Conservation (phyloP, 2,797 vertebrate genomes). For the Gila robusta region DNA sequence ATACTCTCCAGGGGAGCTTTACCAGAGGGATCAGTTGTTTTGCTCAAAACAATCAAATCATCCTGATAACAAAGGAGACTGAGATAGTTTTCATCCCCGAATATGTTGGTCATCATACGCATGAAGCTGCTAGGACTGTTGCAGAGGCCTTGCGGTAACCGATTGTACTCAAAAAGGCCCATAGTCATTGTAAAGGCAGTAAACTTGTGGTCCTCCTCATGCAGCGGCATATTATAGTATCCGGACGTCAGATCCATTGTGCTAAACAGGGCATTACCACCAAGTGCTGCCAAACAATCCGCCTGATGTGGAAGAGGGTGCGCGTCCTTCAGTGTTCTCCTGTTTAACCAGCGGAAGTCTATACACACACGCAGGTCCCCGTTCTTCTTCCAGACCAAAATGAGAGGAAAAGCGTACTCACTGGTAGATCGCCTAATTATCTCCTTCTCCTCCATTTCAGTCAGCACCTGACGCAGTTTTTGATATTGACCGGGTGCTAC, state of each 20-base stretch:
- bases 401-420: not conserved
- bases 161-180: not conserved
- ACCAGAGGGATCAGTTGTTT: not conserved
- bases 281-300: slow-evolving; percentile 6
- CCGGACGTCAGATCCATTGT: not conserved
- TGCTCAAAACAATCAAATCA: not conserved
- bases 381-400: not conserved
- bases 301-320: not conserved
- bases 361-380: not conserved
- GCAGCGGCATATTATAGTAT: slow-evolving; percentile 12
- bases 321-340: not conserved
- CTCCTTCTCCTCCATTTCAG: not conserved
- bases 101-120: slow-evolving; percentile 20
- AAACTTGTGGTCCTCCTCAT: not conserved
- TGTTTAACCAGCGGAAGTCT: slow-evolving; percentile 3
- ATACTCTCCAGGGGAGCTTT: not conserved
- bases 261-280: not conserved
- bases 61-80: slow-evolving; percentile 18
- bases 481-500: not conserved
- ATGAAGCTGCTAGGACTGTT: slow-evolving; percentile 10
- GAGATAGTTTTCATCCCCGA: not conserved
- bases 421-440: not conserved
- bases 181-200: not conserved
- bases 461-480: not conserved
- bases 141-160: not conserved